Base-by-base conservation (phyloP, 2,113 vertebrate species). In the Sorex fumeus region DNA sequence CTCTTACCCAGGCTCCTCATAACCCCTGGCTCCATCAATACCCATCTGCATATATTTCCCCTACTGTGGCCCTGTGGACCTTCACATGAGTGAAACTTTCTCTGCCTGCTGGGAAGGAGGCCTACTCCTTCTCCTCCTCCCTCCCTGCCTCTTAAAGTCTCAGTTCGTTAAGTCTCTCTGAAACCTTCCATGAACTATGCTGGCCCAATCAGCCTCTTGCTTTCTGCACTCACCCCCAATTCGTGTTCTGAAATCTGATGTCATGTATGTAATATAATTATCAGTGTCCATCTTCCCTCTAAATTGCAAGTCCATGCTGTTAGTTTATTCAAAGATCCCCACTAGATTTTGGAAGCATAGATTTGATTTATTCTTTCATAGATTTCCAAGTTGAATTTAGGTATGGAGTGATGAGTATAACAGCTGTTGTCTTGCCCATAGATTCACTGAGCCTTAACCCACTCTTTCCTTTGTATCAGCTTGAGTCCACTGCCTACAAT, bases 251-350 rank as follows among this genome's bases (percentile, higher is more conserved):
- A n/a, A 88, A 47, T 62, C 84, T 93, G 67, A 19, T 69, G 27
- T 45, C 86, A 47, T 40, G 47, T 74, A 36, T 85, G 7, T 84
- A 72, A 60, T 75, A 11, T 79, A 66, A 92, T 78, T 75, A 45
- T 69, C 80, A 79, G 47, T 60, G 30, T 67, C 60, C 84, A 1
- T 36, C 64, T 84, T 62, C 36, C 45, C 28, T 79, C 25, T n/a
- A 57, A 69, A 53, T 12, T 53, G 13, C 53, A 53, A 91, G 75
- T 74, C 53, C 18, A 74, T 36, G 36, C 30, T 92, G 57, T 80
- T 18, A 71, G 86, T 70, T 84, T 85, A 77, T 53, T 95, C 45
- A 60, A 87, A 87, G 45, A 64, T 84, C 76, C 92, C 18, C 87
- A 64, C n/a, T 87, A 45, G 28, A 10, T 69, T 27, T 36, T 70